Conservation (phyloP, 1,140 invertebrate genomes). For the Oryctes rhinoceros region DNA sequence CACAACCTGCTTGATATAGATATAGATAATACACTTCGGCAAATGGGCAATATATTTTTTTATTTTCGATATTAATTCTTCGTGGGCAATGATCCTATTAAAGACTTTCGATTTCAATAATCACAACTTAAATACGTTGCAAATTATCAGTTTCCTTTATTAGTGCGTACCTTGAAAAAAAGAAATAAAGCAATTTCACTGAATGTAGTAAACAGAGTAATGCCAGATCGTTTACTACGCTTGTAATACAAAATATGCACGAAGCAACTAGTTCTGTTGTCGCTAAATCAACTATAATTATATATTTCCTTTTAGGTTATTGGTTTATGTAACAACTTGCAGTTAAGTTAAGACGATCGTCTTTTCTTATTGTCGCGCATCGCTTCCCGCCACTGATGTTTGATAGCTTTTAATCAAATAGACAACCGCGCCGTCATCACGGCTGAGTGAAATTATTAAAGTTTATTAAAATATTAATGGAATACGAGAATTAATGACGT, state of each 20-base stretch:
- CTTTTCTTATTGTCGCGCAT: conserved; percentile 9
- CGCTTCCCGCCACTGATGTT: neutral
- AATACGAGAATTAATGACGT: conserved; percentile 1
- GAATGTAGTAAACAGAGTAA: neutral
- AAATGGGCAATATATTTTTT: too few relatives aligned
- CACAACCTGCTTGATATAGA: too few relatives aligned
- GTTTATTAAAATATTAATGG: conserved; percentile 28
- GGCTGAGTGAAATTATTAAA: conserved; percentile 22
- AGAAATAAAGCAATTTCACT: conserved; percentile 1
- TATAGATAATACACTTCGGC: too few relatives aligned
- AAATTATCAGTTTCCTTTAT: neutral
- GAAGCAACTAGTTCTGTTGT: neutral
- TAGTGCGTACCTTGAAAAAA: neutral
- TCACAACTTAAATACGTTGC: neutral
- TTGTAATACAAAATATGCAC: neutral
- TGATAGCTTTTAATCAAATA: conserved; percentile 23
- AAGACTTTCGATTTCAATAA: conserved; percentile 3
- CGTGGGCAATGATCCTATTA: neutral
- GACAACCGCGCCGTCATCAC: neutral
- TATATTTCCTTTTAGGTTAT: conserved; percentile 31
- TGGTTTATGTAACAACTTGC: conserved; percentile 24
- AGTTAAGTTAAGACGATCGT: neutral
- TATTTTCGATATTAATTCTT: too few relatives aligned
- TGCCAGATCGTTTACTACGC: neutral
- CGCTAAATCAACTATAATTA: conserved; percentile 20